Evolutionary conservation across 37 sponge, comb jelly and placozoan species (phyloP).

Genomic region (Dysidea cf. avara): DNA sequence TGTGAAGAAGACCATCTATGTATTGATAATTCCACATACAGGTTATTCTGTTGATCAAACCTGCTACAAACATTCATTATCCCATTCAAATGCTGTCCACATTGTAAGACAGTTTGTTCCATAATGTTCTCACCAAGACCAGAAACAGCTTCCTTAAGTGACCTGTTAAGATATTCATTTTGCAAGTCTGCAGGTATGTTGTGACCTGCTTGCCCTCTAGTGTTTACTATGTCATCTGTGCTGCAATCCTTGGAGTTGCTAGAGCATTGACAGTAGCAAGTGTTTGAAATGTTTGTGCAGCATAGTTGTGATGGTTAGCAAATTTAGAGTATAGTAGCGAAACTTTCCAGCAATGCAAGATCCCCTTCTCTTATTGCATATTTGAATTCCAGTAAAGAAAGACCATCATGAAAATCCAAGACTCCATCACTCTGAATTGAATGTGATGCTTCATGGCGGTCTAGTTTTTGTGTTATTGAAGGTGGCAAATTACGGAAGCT

Average conservation of each 20-base stretch:
- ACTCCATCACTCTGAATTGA: constrained; percentile 28
- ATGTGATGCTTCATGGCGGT: constrained; percentile 18
- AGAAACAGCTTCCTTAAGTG: constrained; percentile 31
- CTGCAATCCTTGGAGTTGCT: constrained; percentile 33
- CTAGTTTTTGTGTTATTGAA: no score
- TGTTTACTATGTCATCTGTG: constrained; percentile 37
- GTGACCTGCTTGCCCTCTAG: constrained; percentile 16
- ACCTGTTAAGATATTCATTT: constrained; percentile 45
- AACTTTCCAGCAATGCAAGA: constrained; percentile 50
- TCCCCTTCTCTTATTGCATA: constrained; percentile 58
- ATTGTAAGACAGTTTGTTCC: constrained; percentile 19
- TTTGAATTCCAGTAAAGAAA: constrained; percentile 35
- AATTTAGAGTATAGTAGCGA: constrained; percentile 31
- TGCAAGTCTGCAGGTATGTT: constrained; percentile 51
- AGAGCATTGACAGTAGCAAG: constrained; percentile 17
- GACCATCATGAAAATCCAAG: constrained; percentile 36
- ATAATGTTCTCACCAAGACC: constrained; percentile 52
- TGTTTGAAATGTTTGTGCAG: constrained; percentile 21
- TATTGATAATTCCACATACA: not conserved
- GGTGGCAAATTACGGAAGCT: no score
- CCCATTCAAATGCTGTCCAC: constrained; percentile 14
- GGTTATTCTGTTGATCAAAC: constrained; percentile 22
- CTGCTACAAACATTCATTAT: constrained; percentile 7
- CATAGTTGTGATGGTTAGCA: constrained; percentile 37
- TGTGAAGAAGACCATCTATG: constrained; percentile 5